Base-by-base conservation (phyloP, 2,888 invertebrate species). In the Meandrusa payeni region DNA sequence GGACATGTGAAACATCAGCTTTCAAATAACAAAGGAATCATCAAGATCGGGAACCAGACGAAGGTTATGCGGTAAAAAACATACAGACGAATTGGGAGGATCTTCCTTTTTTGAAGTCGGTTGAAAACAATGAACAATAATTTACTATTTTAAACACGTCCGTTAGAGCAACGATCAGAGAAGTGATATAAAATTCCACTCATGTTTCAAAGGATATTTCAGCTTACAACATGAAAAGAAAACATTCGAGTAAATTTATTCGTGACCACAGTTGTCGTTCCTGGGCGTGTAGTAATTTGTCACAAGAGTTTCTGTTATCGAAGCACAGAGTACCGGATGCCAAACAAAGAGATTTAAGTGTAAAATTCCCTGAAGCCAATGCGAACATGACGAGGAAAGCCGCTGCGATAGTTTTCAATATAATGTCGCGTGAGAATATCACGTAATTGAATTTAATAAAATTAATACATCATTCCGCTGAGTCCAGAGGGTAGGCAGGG, bases 261-360 rank as follows among this genome's bases (percentile, higher is more conserved):
- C 29, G 9, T 23, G 37, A 31, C 42, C 37, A 26, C 24, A 31
- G 42, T 37, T 37, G 42, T 43, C 42, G 29, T 20, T 19, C 17
- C 29, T 10, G 31, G 19, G 24, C 29, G 31, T 37, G 13, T 23
- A 29, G 42, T 43, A 43, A 43, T 43, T 43, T 37, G 42, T 43
- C 42, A 43, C 31, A 24, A 37, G 31, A 29, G 27, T 29, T 43
- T 24, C 42, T 19, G 37, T 24, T 43, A 43, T 43, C 42, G 31
- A 43, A 37, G 23, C 17, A 20, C 37, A 29, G 37, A 31, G 24
- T 19, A 12, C 36, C 26, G 11, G 37, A 5, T 43, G 42, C 37
- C 42, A 31, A 42, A 42, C 36, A 42, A 42, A 37, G 42, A 42
- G 42, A 34, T 36, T 42, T 42, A 36, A 42, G 10, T 36, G 36